Evolutionary conservation across 2,797 vertebrate species (phyloP).

Genomic region (Characodon lateralis): DNA sequence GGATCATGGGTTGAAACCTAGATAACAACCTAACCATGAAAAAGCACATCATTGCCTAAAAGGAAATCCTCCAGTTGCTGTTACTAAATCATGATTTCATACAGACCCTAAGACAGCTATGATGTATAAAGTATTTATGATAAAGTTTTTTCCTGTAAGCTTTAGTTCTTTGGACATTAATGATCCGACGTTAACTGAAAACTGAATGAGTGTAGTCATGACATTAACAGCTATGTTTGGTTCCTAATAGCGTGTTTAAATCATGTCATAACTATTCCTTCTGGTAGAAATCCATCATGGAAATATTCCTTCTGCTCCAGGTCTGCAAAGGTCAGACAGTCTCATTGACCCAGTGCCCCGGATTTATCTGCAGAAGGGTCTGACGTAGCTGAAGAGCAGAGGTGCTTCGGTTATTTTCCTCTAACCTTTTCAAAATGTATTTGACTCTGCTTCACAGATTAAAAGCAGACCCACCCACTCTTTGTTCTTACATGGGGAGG

Average conservation of each 20-base stretch:
- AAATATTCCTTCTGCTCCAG: slow-evolving; percentile 28
- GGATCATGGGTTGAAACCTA: too few relatives aligned
- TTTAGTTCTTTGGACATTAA: slow-evolving; percentile 12
- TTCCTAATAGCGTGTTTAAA: slow-evolving; percentile 54
- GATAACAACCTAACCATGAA: too few relatives aligned
- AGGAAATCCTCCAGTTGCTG: too few relatives aligned
- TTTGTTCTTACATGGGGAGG: background rate
- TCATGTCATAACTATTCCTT: slow-evolving; percentile 33
- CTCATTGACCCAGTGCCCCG: slow-evolving; percentile 50
- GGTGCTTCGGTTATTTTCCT: background rate
- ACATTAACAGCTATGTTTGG: slow-evolving; percentile 18
- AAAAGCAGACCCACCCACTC: slow-evolving; percentile 6
- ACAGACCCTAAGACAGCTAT: background rate
- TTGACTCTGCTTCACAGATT: slow-evolving; percentile 17
- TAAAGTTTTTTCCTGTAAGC: background rate
- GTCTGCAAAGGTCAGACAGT: slow-evolving; percentile 31
- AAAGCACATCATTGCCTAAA: too few relatives aligned
- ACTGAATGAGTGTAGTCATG: background rate
- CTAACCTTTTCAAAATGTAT: slow-evolving; percentile 11
- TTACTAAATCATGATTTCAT: too few relatives aligned
- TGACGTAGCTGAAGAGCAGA: background rate
- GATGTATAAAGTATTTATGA: background rate
- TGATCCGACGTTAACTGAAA: slow-evolving; percentile 16
- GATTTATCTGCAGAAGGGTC: slow-evolving; percentile 28
- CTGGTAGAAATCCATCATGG: slow-evolving; percentile 55